Evolutionary conservation across 2,797 vertebrate genomes (phyloP).

Genomic region (Valencia hispanica): DNA sequence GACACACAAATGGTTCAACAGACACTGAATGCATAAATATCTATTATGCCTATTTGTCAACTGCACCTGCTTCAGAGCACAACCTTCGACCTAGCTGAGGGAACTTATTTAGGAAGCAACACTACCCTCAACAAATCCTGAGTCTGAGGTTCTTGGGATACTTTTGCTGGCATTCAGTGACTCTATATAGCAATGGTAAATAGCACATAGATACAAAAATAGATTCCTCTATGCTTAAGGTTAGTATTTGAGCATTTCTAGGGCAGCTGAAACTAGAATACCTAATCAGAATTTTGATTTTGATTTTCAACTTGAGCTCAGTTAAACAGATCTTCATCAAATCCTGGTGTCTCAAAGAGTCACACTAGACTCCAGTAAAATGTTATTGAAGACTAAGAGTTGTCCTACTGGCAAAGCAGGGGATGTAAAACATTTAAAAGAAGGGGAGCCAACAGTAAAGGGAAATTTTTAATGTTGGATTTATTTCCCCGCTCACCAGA

Average conservation of each 20-base stretch:
- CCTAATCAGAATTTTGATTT: neutral
- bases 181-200: neutral
- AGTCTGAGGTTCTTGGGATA: neutral
- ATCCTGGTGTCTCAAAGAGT: neutral
- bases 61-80: neutral
- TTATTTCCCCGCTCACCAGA: neutral
- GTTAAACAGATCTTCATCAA: neutral
- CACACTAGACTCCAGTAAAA: neutral
- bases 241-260: neutral
- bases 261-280: neutral
- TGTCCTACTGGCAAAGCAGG: too few relatives aligned
- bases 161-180: neutral
- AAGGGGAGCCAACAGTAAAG: neutral
- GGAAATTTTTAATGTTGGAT: too few relatives aligned
- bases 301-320: neutral
- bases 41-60: neutral
- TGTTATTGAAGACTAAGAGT: neutral
- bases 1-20: neutral
- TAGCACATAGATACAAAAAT: neutral
- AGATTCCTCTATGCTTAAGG: neutral
- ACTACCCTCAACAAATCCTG: neutral
- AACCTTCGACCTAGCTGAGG: neutral
- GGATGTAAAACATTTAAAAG: too few relatives aligned
- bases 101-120: constrained; percentile 6
- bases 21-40: neutral